These are phyloP conservation scores for Pyrocephalus nanus DNA, from an alignment of 2,797 vertebrate genomes.

Conservation along the genomic window DNA sequence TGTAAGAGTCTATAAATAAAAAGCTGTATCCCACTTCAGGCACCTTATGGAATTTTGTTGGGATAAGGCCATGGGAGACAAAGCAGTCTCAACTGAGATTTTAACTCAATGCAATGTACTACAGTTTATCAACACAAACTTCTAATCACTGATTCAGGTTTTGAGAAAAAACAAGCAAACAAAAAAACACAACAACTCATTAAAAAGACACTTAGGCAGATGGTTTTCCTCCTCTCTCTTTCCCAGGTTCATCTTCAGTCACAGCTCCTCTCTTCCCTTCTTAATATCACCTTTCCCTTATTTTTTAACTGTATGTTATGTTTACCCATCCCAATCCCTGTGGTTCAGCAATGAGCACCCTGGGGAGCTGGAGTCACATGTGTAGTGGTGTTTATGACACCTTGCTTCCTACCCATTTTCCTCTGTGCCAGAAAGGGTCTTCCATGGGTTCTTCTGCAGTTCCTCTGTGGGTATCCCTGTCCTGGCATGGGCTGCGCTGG, in stretches of 20 bases:
- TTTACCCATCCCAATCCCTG: not conserved
- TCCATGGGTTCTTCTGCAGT: not conserved
- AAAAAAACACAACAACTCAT: no score
- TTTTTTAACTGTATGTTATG: not conserved
- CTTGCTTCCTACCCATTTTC: not conserved
- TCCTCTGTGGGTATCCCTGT: not conserved
- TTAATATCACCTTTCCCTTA: not conserved
- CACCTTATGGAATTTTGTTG: not conserved
- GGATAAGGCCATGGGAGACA: not conserved
- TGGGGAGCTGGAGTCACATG: accelerated
- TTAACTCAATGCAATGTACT: not conserved
- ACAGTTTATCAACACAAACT: not conserved
- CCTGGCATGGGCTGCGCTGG: accelerated
- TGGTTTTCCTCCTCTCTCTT: not conserved
- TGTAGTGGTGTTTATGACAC: not conserved
- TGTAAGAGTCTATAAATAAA: not conserved
- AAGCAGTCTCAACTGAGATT: not conserved
- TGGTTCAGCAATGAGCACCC: not conserved
- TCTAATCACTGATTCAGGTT: not conserved
- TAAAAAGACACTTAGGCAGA: not conserved
- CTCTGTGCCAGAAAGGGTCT: not conserved
- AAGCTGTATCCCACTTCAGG: not conserved
- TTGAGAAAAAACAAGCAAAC: not conserved
- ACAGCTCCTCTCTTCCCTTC: not conserved
- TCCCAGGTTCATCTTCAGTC: not conserved